Evolutionary conservation across 2,797 vertebrate species (phyloP).

Genomic region (Hoplostethus mediterraneus): DNA sequence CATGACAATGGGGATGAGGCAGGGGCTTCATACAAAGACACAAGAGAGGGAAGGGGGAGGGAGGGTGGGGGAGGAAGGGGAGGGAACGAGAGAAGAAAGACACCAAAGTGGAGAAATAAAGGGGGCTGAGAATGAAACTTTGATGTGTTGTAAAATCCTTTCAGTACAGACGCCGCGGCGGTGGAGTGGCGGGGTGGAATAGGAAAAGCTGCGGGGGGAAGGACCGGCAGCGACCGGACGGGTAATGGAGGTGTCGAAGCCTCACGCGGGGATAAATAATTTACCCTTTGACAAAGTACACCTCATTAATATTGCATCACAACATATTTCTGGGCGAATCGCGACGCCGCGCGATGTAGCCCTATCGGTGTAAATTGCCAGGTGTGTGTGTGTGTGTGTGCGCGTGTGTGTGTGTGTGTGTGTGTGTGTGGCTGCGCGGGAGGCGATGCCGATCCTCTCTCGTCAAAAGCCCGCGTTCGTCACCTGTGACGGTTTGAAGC

Average conservation of each 20-base stretch:
- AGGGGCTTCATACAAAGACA: slow-evolving; percentile 76
- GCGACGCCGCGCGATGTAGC: slow-evolving; percentile 46
- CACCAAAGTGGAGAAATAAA: slow-evolving; percentile 56
- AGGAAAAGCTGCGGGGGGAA: slow-evolving; percentile 51
- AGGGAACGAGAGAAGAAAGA: slow-evolving; percentile 46
- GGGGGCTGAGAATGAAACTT: slow-evolving; percentile 57
- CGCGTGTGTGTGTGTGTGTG: background rate
- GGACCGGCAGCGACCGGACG: slow-evolving; percentile 59
- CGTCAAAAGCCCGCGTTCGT: too few relatives aligned
- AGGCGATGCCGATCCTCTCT: background rate
- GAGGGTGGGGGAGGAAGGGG: slow-evolving; percentile 43
- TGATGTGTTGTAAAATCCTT: slow-evolving; percentile 64
- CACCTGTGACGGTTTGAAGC: background rate
- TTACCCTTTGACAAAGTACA: slow-evolving; percentile 78
- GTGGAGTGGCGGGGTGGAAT: slow-evolving; percentile 23
- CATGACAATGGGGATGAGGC: slow-evolving; percentile 76
- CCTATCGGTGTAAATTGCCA: slow-evolving; percentile 57
- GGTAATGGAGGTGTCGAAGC: slow-evolving; percentile 79
- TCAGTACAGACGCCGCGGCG: background rate
- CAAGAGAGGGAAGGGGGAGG: slow-evolving; percentile 36
- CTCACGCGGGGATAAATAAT: slow-evolving; percentile 75
- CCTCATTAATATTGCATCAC: slow-evolving; percentile 77
- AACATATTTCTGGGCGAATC: slow-evolving; percentile 74
- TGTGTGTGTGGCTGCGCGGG: background rate
- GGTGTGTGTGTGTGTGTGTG: background rate